A percentile compares a stretch with the other conserved stretches of the same genome.
phyloP scores from a whole-genome alignment of 2,113 vertebrate species.

The Mus musculus region GRCm39 chr6:57739501-57740000 shows the following conservation, averaged over 20 bases:
- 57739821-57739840: background rate
- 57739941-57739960: no score
- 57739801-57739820: background rate
- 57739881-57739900: background rate
- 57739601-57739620: background rate
- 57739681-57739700: background rate
- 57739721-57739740: no score
- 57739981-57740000: background rate
- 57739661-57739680: background rate
- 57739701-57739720: background rate
- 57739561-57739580: background rate
- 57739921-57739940: background rate
- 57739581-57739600: no score
- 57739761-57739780: no score
- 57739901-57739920: background rate
- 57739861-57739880: background rate
- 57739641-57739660: background rate
- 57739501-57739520: slow-evolving; percentile 96
- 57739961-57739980: background rate
- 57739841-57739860: background rate
- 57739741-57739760: background rate
- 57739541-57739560: slow-evolving; percentile 98
- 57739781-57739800: background rate
- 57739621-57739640: background rate
- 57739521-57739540: slow-evolving; percentile 98